Base-by-base conservation (phyloP, 2,888 invertebrate species). In the Ceraclea dissimilis region DNA sequence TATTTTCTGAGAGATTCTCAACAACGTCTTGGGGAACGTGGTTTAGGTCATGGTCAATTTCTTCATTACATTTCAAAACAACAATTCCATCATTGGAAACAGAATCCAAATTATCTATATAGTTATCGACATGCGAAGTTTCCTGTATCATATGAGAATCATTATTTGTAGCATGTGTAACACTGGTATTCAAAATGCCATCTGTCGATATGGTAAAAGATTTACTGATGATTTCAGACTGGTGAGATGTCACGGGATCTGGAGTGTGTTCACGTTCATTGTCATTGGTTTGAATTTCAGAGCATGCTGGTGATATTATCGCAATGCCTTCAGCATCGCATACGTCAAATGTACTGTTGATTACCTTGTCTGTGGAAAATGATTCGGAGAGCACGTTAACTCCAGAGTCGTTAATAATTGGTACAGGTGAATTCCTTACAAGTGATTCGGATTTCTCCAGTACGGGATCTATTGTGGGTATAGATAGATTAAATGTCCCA, bases 321-420 rank as follows among this genome's bases (percentile, higher is more conserved):
- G 52, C 56, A 52, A 50, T 52, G 20, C 59, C 52, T n/a, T 51
- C 54, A 34, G 51, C 49, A 16, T 51, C 39, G n/a, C n/a, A 13
- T 21, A 43, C 16, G 20, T 53, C 53, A 21, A 26, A 26, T 6
- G 26, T 26, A 26, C 10, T 26, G 26, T 26, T 26, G 26, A 26
- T 26, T 26, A 10, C 26, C 4, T 26, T 26, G 4, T 10, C 10
- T 26, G 26, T 10, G 26, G 4, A 10, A 26, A 6, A 10, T 10
- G 26, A 26, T 39, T 39, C 39, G 8, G 39, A 39, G n/a, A n/a
- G n/a, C 5, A 8, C 39, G 5, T 16, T 2, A 6, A 26, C 10
- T 26, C 26, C 26, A 26, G 26, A 26, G 26, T 26, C 26, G 10
- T 26, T 10, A 6, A 26, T 26, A n/a, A n/a, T n/a, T n/a, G n/a